phyloP scores from a whole-genome alignment of 2,113 vertebrate species.

The Muntiacus muntjak region DNA sequence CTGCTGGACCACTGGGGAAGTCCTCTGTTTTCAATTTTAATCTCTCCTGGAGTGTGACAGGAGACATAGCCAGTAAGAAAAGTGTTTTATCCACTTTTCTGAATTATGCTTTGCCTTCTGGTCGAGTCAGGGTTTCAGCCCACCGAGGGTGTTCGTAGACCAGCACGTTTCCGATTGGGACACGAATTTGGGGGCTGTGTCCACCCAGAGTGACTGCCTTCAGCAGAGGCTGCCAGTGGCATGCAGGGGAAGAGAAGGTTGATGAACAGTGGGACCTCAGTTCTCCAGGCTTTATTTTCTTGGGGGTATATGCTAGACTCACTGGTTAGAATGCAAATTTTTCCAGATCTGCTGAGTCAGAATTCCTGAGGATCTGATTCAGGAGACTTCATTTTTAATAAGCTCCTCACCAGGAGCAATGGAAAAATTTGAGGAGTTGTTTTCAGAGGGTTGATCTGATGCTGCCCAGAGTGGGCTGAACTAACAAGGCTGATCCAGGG shows the following conservation, averaged over 20 bases:
- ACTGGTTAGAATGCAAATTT: background rate
- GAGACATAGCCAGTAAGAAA: background rate
- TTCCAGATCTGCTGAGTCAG: background rate
- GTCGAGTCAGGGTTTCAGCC: background rate
- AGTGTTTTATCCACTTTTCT: background rate
- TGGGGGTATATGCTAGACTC: background rate
- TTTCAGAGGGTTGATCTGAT: background rate
- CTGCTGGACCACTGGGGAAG: background rate
- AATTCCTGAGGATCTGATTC: background rate
- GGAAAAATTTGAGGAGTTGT: background rate
- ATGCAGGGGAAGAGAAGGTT: background rate
- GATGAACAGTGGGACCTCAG: background rate
- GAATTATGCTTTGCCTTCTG: background rate
- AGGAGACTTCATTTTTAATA: conserved; percentile 11
- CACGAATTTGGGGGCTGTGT: background rate
- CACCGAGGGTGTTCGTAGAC: background rate
- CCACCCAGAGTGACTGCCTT: background rate
- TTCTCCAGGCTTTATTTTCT: background rate
- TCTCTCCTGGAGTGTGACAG: background rate
- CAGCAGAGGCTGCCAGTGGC: background rate
- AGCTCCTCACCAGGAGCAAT: background rate
- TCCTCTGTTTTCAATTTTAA: background rate
- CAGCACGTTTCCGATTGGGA: background rate
- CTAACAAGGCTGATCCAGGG: background rate
- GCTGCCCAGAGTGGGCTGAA: background rate